These are phyloP conservation scores for Chaenogobius annularis DNA, from an alignment of 2,113 vertebrate genomes.

Conservation along the genomic window DNA sequence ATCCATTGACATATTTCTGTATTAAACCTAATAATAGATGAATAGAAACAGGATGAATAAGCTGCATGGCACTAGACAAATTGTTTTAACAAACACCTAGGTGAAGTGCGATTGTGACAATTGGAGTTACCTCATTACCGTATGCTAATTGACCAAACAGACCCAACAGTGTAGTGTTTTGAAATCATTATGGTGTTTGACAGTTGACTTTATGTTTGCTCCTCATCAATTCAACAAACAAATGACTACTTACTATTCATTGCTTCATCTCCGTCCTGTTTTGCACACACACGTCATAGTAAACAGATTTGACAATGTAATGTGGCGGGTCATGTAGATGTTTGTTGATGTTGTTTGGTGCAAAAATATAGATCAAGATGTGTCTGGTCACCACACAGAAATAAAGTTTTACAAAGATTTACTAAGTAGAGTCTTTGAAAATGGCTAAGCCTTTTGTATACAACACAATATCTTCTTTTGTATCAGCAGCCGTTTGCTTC, in stretches of 20 bases:
- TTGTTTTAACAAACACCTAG: neutral
- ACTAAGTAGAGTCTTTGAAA: neutral
- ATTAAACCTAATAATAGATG: neutral
- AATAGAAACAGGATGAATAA: neutral
- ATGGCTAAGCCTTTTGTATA: neutral
- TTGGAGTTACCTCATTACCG: neutral
- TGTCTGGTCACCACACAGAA: neutral
- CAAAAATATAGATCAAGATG: neutral
- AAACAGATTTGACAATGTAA: neutral
- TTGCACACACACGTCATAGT: neutral
- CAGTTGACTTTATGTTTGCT: neutral
- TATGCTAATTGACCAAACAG: neutral
- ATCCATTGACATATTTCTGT: no score
- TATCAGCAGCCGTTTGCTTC: neutral
- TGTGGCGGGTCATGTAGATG: neutral
- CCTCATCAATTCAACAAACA: neutral
- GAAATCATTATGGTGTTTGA: neutral
- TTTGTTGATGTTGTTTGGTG: neutral
- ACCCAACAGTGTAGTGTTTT: neutral
- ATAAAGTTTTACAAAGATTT: neutral
- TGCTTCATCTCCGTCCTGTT: neutral
- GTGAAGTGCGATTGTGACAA: neutral
- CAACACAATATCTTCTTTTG: neutral
- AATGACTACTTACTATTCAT: constrained; percentile 7
- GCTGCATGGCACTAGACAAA: neutral